Conservation (phyloP, 2,888 invertebrate genomes). For the Cephalotes varians region DNA sequence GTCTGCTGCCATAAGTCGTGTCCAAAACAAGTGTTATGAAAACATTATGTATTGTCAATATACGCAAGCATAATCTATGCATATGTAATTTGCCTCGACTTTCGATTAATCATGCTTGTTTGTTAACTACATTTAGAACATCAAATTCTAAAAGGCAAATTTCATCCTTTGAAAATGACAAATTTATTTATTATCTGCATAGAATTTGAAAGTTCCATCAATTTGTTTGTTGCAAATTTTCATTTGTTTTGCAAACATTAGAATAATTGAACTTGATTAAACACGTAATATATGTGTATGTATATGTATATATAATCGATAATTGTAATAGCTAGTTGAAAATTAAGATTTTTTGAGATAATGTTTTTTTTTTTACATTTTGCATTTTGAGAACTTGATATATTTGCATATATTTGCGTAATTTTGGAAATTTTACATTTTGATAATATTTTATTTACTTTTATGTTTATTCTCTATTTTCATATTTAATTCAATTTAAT, state of each 20-base stretch:
- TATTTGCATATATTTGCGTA: background rate
- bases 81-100: slow-evolving; percentile 48
- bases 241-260: background rate
- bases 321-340: background rate
- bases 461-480: background rate
- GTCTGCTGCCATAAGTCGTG: slow-evolving; percentile 55
- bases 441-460: background rate
- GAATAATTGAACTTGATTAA: slow-evolving; percentile 6
- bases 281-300: background rate
- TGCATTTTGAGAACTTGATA: background rate
- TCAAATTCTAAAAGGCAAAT: background rate
- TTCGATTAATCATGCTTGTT: slow-evolving; percentile 42
- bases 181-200: slow-evolving; percentile 15
- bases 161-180: slow-evolving; percentile 3
- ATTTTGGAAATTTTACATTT: background rate
- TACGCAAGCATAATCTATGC: slow-evolving; percentile 52
- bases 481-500: slow-evolving; percentile 1
- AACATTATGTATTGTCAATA: slow-evolving; percentile 64
- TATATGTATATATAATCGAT: too few relatives aligned
- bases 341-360: background rate
- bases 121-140: slow-evolving; percentile 27
- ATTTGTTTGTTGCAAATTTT: slow-evolving; percentile 13
- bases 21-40: slow-evolving; percentile 64
- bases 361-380: background rate
- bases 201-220: background rate